Evolutionary conservation across 2,888 invertebrate species (phyloP).

Genomic region (Troilus luridus): DNA sequence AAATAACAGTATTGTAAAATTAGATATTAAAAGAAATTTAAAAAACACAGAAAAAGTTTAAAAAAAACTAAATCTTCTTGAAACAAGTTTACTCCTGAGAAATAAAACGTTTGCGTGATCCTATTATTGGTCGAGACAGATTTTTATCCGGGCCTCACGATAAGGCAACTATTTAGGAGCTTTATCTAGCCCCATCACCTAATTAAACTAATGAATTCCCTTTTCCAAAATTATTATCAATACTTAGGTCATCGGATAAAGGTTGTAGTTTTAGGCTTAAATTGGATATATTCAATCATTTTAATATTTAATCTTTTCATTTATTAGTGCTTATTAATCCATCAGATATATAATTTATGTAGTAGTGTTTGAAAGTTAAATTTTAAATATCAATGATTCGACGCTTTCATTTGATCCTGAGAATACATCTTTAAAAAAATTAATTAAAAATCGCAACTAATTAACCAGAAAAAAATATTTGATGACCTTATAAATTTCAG

Average conservation of each 20-base stretch:
- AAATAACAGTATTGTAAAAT: too few species aligned
- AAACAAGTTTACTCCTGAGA: neutral
- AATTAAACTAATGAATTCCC: conserved; percentile 41
- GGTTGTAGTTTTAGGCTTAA: neutral
- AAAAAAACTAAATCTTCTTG: neutral
- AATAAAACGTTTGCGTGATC: neutral
- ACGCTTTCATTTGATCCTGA: too few species aligned
- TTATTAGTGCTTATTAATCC: too few species aligned
- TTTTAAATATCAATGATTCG: too few species aligned
- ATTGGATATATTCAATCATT: neutral
- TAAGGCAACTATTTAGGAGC: neutral
- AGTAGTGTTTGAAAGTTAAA: too few species aligned
- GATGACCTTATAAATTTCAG: too few species aligned
- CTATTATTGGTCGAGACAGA: neutral
- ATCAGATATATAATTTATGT: too few species aligned
- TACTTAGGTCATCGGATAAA: conserved; percentile 20
- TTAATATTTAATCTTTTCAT: too few species aligned
- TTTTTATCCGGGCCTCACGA: conserved; percentile 12
- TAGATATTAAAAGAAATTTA: too few species aligned
- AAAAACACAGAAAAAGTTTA: neutral
- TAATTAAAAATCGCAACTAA: too few species aligned
- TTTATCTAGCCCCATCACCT: neutral
- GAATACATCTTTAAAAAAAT: too few species aligned
- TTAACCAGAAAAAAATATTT: too few species aligned
- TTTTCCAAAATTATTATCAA: neutral